Evolutionary conservation across 2,888 invertebrate genomes (phyloP).

Genomic region (Tolmerus cingulatus): DNA sequence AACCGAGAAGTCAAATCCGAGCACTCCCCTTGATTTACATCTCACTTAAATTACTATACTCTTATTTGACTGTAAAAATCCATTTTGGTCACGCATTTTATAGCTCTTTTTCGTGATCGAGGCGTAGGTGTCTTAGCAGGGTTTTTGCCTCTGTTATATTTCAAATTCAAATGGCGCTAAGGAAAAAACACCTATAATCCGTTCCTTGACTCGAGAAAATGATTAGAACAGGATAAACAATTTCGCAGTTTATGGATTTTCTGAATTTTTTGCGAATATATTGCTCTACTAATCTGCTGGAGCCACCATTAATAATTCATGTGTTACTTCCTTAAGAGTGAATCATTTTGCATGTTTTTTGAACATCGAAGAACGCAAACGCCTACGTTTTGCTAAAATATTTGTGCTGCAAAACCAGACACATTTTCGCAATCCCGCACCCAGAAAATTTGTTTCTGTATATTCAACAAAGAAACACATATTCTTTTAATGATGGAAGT

Average conservation of each 20-base stretch:
- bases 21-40: not conserved
- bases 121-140: not conserved
- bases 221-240: not conserved
- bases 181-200: not conserved
- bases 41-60: not conserved
- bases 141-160: not conserved
- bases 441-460: not conserved
- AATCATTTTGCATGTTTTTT: not conserved
- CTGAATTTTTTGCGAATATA: not conserved
- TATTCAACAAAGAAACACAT: not conserved
- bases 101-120: not conserved
- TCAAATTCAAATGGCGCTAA: not conserved
- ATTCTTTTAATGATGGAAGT: too few relatives aligned
- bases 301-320: not conserved
- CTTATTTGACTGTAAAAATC: not conserved
- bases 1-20: not conserved
- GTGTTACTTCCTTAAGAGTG: not conserved
- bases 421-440: not conserved
- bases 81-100: not conserved
- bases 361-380: not conserved
- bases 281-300: not conserved
- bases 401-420: not conserved
- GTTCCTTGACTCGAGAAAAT: not conserved
- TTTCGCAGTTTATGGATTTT: not conserved
- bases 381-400: not conserved